Conservation (phyloP, 37 sponge, comb jelly and placozoan genomes). For the Dysidea cf. avara region DNA sequence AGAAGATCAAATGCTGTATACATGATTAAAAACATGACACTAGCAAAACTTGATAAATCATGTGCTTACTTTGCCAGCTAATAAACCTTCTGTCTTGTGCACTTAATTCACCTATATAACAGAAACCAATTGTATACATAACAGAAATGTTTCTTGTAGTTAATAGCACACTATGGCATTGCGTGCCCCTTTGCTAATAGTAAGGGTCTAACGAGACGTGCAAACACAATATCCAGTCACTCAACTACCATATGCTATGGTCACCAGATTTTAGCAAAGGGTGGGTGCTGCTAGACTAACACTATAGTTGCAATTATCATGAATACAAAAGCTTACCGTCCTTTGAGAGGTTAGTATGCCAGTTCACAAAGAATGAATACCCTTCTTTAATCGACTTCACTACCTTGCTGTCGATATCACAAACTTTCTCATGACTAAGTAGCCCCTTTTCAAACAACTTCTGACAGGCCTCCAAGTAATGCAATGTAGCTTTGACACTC, state of each 20-base stretch:
- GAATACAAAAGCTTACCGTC: slow-evolving; percentile 19
- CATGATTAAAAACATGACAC: no score
- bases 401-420: neutral
- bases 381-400: slow-evolving; percentile 28
- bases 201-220: no score
- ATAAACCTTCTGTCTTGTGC: slow-evolving; percentile 3
- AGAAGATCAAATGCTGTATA: slow-evolving; percentile 19
- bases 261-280: no score
- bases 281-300: no score
- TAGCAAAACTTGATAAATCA: no score
- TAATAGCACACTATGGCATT: no score
- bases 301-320: no score
- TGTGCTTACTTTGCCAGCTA: slow-evolving; percentile 19
- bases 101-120: neutral
- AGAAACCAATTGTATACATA: neutral
- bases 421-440: slow-evolving; percentile 7
- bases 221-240: no score
- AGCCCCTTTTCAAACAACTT: slow-evolving; percentile 36
- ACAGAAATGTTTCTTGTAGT: no score
- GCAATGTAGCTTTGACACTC: neutral
- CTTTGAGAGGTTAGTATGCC: neutral
- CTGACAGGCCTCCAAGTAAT: slow-evolving; percentile 32
- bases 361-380: slow-evolving; percentile 15
- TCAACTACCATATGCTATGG: no score
- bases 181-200: no score